phyloP scores from a whole-genome alignment of 64 coral and sea anemone species.

The Pachyseris speciosa region DNA sequence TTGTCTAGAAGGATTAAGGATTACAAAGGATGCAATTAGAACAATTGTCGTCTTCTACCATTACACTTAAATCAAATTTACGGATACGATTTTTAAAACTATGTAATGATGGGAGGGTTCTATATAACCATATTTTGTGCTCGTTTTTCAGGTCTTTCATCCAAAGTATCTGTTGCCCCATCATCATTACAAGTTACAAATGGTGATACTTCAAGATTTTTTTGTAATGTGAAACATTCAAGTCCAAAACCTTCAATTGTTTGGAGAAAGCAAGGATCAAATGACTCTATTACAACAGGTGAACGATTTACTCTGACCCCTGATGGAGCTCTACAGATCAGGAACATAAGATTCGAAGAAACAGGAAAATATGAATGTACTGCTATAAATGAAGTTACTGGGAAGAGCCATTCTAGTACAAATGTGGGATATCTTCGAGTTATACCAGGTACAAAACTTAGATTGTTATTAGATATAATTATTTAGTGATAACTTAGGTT shows the following conservation, averaged over 20 bases:
- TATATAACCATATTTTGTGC: not conserved
- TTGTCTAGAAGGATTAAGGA: no score
- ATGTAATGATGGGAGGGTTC: no score
- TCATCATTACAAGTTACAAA: conserved; percentile 9
- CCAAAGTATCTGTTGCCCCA: conserved; percentile 68
- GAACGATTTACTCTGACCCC: conserved; percentile 57
- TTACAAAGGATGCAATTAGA: no score
- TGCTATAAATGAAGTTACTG: conserved; percentile 52
- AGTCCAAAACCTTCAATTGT: conserved; percentile 54
- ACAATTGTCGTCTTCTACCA: no score
- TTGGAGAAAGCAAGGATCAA: conserved; percentile 82
- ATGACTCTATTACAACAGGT: conserved; percentile 32
- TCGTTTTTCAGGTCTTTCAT: conserved; percentile 80
- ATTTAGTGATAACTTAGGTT: no score
- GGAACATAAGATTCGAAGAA: conserved; percentile 62
- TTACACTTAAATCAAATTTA: no score
- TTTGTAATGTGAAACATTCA: conserved; percentile 78
- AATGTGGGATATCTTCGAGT: conserved; percentile 15
- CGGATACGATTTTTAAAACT: no score
- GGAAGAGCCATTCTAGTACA: conserved; percentile 60
- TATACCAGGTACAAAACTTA: conserved; percentile 59
- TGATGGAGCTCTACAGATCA: conserved; percentile 76
- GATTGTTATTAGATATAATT: no score
- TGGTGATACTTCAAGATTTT: conserved; percentile 80
- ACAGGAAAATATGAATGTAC: conserved; percentile 74